A percentile compares a stretch with the other conserved stretches of the same genome.
These are phyloP conservation scores for Proteles cristata DNA, from an alignment of 2,113 vertebrate species.

Conservation along the genomic window DNA sequence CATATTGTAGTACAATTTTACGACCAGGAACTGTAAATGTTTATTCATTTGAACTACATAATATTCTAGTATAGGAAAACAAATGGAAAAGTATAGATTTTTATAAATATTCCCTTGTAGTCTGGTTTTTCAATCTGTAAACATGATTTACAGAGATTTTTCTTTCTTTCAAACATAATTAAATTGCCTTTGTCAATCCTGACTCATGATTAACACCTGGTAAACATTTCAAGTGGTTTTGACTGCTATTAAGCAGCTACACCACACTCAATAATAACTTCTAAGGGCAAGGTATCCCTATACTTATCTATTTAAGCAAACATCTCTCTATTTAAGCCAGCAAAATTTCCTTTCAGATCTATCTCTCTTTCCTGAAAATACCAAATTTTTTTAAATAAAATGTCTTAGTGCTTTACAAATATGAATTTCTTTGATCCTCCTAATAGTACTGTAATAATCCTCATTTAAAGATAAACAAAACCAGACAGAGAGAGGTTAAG, in stretches of 20 bases:
- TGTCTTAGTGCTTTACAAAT: neutral
- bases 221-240: slow-evolving; percentile 33
- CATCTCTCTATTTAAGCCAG: neutral
- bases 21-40: neutral
- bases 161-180: slow-evolving; percentile 16
- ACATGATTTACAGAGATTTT: neutral
- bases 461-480: slow-evolving; percentile 15
- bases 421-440: neutral
- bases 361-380: neutral
- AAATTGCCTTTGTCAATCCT: neutral
- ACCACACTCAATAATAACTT: slow-evolving; percentile 4
- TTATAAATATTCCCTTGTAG: neutral
- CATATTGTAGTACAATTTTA: neutral
- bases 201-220: neutral
- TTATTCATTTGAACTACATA: neutral
- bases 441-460: neutral
- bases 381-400: neutral
- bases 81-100: neutral
- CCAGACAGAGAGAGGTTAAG: neutral
- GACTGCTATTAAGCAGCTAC: slow-evolving; percentile 27
- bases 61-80: neutral
- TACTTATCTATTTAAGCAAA: too few species aligned
- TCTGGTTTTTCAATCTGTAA: neutral
- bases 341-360: neutral
- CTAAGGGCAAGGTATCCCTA: neutral